phyloP scores from a whole-genome alignment of 1,140 invertebrate species.

The Bombus fervidus region DNA sequence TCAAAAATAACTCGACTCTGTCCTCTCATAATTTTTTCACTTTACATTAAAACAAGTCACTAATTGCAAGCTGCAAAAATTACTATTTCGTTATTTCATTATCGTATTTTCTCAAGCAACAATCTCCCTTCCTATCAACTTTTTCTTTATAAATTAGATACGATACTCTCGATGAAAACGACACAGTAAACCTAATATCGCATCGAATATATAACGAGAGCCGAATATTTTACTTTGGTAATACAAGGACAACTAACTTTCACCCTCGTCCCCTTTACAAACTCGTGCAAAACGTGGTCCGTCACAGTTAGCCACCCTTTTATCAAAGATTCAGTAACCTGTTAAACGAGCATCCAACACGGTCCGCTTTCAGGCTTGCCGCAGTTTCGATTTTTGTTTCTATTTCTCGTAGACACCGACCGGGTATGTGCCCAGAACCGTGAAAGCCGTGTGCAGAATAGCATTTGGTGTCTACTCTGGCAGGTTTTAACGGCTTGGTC shows the following conservation, averaged over 20 bases:
- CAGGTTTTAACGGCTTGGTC: constrained; percentile 65
- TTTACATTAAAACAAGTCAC: not conserved
- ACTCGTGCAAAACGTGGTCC: not conserved
- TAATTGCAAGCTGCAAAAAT: not conserved
- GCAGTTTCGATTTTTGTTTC: constrained; percentile 60
- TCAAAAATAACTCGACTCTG: not conserved
- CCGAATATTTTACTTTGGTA: not conserved
- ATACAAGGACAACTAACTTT: not conserved
- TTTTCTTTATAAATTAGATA: too few species aligned
- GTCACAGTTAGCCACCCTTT: not conserved
- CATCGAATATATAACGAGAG: not conserved
- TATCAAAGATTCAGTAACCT: constrained; percentile 14
- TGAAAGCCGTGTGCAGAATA: constrained; percentile 66
- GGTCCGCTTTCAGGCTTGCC: not conserved
- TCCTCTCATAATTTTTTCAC: not conserved
- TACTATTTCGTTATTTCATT: not conserved
- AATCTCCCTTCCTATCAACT: not conserved
- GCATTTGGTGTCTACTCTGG: constrained; percentile 66
- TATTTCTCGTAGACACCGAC: constrained; percentile 52
- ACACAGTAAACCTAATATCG: not conserved
- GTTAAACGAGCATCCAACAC: constrained; percentile 22
- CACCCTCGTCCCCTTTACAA: too few species aligned
- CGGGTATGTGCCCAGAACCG: constrained; percentile 48
- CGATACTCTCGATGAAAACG: not conserved
- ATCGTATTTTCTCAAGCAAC: not conserved